A percentile compares a stretch with the other conserved stretches of the same genome.
Conservation (phyloP, 2,113 vertebrate genomes). For the Orcinus orca region DNA sequence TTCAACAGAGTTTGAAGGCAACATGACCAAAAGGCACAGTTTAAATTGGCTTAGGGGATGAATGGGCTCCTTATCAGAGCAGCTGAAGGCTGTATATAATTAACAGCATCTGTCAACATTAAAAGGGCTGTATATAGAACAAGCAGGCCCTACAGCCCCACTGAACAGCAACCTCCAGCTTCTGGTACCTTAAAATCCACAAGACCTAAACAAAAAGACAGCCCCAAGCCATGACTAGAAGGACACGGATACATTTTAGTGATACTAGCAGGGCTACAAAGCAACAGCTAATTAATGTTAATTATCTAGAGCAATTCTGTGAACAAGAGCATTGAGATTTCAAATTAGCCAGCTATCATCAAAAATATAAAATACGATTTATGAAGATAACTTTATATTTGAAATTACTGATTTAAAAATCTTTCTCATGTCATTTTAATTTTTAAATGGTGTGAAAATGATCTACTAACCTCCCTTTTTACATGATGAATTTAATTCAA, state of each 20-base stretch:
- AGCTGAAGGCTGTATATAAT: constrained; percentile 73
- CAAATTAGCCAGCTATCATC: constrained; percentile 54
- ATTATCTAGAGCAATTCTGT: constrained; percentile 78
- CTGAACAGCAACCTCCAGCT: constrained; percentile 48
- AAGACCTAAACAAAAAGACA: constrained; percentile 54
- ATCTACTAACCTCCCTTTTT: neutral
- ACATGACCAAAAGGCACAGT: constrained; percentile 67
- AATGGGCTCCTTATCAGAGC: constrained; percentile 77
- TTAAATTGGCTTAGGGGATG: constrained; percentile 70
- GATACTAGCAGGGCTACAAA: constrained; percentile 55
- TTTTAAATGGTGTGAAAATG: constrained; percentile 16
- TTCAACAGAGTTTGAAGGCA: constrained; percentile 63
- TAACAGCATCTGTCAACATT: constrained; percentile 63
- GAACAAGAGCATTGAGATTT: constrained; percentile 62
- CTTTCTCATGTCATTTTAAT: neutral
- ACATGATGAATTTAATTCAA: neutral
- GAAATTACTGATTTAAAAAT: neutral
- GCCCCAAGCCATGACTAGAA: constrained; percentile 19
- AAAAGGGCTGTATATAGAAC: constrained; percentile 49
- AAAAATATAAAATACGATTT: constrained; percentile 57
- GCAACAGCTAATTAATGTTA: constrained; percentile 73
- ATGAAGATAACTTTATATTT: neutral
- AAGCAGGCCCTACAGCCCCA: constrained; percentile 46
- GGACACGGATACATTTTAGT: constrained; percentile 52
- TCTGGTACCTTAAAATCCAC: constrained; percentile 55